Base-by-base conservation (phyloP, 2,113 vertebrate species). In the Falco punctatus region DNA sequence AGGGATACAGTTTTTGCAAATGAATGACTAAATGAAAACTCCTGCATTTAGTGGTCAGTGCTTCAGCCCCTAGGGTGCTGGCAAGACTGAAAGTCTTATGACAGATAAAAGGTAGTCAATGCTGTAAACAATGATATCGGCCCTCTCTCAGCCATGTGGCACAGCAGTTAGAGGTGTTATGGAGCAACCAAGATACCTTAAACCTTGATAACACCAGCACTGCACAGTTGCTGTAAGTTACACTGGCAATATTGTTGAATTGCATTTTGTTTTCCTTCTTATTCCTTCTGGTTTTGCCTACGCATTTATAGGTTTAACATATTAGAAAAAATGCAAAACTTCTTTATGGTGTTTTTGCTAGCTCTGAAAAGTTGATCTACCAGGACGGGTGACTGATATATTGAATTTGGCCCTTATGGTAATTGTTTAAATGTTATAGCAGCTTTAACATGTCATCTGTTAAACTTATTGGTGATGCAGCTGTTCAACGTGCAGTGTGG, bases 361-460 rank as follows among this genome's bases (percentile, higher is more conserved):
- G 70, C 69, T 95, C 44, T 64, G 80, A 83, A 88, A 96, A 80
- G 80, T 92, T 96, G 94, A 88, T 93, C 51, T 61, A 83, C 51
- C 58, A 80, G 71, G 62, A 73, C 13, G 33, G 48, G 84, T 97
- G 96, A 97, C 87, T 91, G 96, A 98, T 98, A 95, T 81, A 97
- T 96, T 96, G 96, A 95, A 97, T 97, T 95, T 91, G 66, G 89
- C 91, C 96, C 96, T 97, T 91, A 91, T 28, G 44, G 95, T 97
- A 98, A 98, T 98, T 97, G 97, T 97, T 98, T 98, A 98, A 98
- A 97, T 97, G 92, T 97, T 97, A 96, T 59, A 96, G 97, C 92
- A 64, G 97, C 65, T 98, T 98, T 98, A 97, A 97, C 96, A 97
- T 93, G 97, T 97, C 94, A 94, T 98, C 97, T 98, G 96, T 97